Conservation (phyloP, 2,888 invertebrate genomes). For the Epistrophe eligans region DNA sequence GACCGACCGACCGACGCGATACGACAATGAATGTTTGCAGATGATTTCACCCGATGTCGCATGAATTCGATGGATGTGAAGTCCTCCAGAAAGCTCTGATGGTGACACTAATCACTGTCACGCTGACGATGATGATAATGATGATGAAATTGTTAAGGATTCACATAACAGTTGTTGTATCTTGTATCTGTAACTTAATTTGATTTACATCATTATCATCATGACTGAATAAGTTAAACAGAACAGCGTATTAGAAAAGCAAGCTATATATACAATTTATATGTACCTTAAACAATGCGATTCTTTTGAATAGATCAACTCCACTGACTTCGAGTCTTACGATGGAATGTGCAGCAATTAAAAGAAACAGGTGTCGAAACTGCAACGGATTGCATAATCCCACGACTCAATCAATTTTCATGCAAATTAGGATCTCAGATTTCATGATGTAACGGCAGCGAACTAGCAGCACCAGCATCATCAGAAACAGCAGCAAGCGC, state of each 20-base stretch:
- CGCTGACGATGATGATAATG: slow-evolving; percentile 18
- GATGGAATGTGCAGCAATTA: slow-evolving; percentile 67
- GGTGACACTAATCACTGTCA: slow-evolving; percentile 68
- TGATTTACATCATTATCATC: slow-evolving; percentile 55
- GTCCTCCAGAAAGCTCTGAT: slow-evolving; percentile 34
- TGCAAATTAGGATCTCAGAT: slow-evolving; percentile 75
- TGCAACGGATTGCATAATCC: slow-evolving; percentile 62
- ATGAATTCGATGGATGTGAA: slow-evolving; percentile 38
- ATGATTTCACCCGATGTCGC: slow-evolving; percentile 50
- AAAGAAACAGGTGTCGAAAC: slow-evolving; percentile 74
- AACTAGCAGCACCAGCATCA: slow-evolving; percentile 17
- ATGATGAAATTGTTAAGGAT: slow-evolving; percentile 60
- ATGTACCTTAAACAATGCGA: slow-evolving; percentile 32
- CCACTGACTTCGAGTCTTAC: slow-evolving; percentile 9
- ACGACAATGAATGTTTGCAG: slow-evolving; percentile 54
- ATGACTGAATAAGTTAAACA: slow-evolving; percentile 20
- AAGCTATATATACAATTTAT: not conserved
- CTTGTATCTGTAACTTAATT: slow-evolving; percentile 29
- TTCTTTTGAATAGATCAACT: slow-evolving; percentile 49
- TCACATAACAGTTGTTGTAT: slow-evolving; percentile 9
- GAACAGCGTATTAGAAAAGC: slow-evolving; percentile 8
- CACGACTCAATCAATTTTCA: slow-evolving; percentile 75
- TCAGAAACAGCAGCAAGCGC: slow-evolving; percentile 20
- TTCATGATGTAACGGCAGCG: slow-evolving; percentile 57
- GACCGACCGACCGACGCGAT: not conserved